Evolutionary conservation across 2,888 invertebrate genomes (phyloP).

Genomic region (Glaucopsyche alexis): DNA sequence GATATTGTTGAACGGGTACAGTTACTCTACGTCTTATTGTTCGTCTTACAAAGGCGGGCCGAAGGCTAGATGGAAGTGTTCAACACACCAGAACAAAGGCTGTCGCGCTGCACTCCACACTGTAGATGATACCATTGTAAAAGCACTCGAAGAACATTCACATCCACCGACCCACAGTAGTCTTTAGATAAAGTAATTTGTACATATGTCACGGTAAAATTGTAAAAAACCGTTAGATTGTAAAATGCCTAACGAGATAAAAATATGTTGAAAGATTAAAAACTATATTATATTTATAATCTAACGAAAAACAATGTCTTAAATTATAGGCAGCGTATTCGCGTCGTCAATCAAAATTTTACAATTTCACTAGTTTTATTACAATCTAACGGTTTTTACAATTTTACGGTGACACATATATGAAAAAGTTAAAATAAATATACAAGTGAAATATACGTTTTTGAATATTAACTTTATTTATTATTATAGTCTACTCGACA

Average conservation of each 20-base stretch:
- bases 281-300: no score
- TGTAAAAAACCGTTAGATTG: no score
- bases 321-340: no score
- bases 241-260: no score
- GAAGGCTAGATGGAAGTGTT: constrained; percentile 44
- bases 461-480: neutral
- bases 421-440: neutral
- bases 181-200: neutral
- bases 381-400: no score
- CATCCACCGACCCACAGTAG: constrained; percentile 11
- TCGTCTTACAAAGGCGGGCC: constrained; percentile 13
- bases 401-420: no score
- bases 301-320: no score
- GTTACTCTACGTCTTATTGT: constrained; percentile 28
- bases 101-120: constrained; percentile 43
- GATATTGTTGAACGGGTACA: constrained; percentile 4
- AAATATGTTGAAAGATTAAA: no score
- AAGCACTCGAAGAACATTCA: constrained; percentile 17
- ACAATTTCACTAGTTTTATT: no score
- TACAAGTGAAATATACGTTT: neutral
- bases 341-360: no score
- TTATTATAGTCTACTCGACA: no score
- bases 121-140: constrained; percentile 19
- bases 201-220: no score
- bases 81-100: constrained; percentile 42